Evolutionary conservation across 2,888 invertebrate species (phyloP).

Genomic region (Chaetoderma sp.): DNA sequence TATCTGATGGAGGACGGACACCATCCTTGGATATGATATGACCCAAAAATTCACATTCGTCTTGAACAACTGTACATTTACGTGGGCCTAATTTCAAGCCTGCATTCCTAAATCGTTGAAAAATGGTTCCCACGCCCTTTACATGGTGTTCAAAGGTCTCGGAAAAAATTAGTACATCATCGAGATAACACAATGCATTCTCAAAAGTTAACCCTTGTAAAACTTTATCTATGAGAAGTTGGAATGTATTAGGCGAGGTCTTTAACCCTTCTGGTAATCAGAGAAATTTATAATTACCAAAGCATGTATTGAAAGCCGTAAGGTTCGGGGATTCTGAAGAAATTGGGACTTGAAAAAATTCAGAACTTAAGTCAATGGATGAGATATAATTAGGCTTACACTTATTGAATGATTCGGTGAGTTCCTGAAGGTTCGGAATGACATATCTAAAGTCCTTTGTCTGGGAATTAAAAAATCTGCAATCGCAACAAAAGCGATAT

Average conservation of each 20-base stretch:
- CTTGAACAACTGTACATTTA: constrained; percentile 6
- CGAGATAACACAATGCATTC: constrained; percentile 9
- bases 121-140: not conserved
- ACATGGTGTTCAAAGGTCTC: constrained; percentile 15
- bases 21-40: constrained; percentile 10
- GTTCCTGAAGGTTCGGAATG: constrained; percentile 9
- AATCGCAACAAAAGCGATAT: constrained; percentile 13
- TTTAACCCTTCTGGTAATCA: constrained; percentile 2
- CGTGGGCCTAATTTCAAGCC: constrained; percentile 2
- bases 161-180: constrained; percentile 9
- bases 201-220: constrained; percentile 3
- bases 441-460: constrained; percentile 4
- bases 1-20: not conserved
- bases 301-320: not conserved
- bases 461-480: constrained; percentile 5
- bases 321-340: not conserved
- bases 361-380: constrained; percentile 10
- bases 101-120: not conserved
- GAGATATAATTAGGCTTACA: constrained; percentile 6
- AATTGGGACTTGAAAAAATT: constrained; percentile 13
- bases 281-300: constrained; percentile 11
- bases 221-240: constrained; percentile 8
- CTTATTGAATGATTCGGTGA: not conserved
- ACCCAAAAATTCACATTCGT: not conserved
- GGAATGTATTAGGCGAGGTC: constrained; percentile 6